Evolutionary conservation across 2,888 invertebrate genomes (phyloP).

Genomic region (Lithophane ornitopus): DNA sequence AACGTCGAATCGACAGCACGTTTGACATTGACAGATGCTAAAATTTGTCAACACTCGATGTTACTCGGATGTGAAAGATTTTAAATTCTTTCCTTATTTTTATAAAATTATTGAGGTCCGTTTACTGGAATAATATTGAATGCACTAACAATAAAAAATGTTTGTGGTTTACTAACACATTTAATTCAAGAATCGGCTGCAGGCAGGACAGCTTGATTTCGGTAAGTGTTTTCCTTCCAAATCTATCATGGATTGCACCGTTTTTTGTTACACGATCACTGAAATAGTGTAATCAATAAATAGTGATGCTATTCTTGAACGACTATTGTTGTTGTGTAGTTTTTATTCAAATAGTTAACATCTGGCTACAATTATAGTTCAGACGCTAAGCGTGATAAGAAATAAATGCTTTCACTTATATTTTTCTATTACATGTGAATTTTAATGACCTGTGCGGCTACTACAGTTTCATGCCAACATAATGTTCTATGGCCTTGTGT

Average conservation of each 20-base stretch:
- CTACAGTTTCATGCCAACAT: background rate
- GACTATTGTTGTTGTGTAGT: background rate
- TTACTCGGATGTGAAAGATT: slow-evolving; percentile 17
- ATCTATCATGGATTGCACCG: slow-evolving; percentile 2
- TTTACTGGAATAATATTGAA: slow-evolving; percentile 2
- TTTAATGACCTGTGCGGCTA: background rate
- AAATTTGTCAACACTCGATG: slow-evolving; percentile 49
- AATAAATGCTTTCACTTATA: background rate
- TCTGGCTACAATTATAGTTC: background rate
- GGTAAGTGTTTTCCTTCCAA: slow-evolving; percentile 43
- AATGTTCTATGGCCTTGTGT: background rate
- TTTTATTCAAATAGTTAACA: background rate
- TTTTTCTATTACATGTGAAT: background rate
- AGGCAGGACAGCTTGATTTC: background rate
- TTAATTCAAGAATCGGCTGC: slow-evolving; percentile 22
- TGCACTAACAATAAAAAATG: slow-evolving; percentile 24
- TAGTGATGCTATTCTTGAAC: background rate
- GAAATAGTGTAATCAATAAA: slow-evolving; percentile 31
- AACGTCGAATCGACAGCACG: slow-evolving; percentile 13
- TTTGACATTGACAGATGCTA: slow-evolving; percentile 28
- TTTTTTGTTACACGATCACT: slow-evolving; percentile 25
- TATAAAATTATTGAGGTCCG: slow-evolving; percentile 26
- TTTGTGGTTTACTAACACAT: slow-evolving; percentile 16
- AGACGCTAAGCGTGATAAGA: background rate
- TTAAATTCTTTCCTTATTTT: slow-evolving; percentile 23